Evolutionary conservation across 53 echinoderm and acorn worm species (phyloP), one percentile per base, ranked within the genome.

Genomic region (Paelopatides confundens): DNA sequence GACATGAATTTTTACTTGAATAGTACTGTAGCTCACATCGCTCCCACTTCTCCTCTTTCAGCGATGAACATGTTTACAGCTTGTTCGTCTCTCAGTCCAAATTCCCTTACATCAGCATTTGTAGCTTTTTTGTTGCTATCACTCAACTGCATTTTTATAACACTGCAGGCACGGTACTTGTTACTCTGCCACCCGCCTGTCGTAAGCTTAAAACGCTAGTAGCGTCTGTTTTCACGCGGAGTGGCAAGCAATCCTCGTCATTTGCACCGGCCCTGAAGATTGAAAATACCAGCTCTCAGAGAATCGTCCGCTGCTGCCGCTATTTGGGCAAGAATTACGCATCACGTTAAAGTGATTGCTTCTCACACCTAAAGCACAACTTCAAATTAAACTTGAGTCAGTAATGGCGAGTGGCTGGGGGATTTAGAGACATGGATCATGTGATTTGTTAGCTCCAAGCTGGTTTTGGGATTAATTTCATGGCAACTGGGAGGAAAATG

Each of bases 331-430:
- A 26, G 46, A 26, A 39, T 46, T 74, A 39, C 39, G 40, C 74
- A 40, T 74, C 74, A 74, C 74, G 40, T 40, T 74, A 40, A 74
- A 74, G 74, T 74, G 74, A 74, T 74, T 74, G 74, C 36, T 74
- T 74, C 74, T 74, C 74, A 36, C 74, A 74, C 74, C 74, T 74
- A 39, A n/a, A 74, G 74, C 74, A 74, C 21, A 58, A 46, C 74
- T 74, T 21, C 35, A 26, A 24, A 46, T 46, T 17, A 27, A 37
- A 29, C 26, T 26, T 14, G 1, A 40, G 21, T 23, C 74, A 21
- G 47, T 39, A 74, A 9, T 39, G 38, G n/a, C 9, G 24, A 43
- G 24, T 14, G 24, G 47, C 37, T 46, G n/a, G 2, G 74, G 27
- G 40, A 74, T 74, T 74, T 21, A 74, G 17, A 23, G 24, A 40